Base-by-base conservation (phyloP, 1,140 invertebrate genomes). In the Orius insidiosus region DNA sequence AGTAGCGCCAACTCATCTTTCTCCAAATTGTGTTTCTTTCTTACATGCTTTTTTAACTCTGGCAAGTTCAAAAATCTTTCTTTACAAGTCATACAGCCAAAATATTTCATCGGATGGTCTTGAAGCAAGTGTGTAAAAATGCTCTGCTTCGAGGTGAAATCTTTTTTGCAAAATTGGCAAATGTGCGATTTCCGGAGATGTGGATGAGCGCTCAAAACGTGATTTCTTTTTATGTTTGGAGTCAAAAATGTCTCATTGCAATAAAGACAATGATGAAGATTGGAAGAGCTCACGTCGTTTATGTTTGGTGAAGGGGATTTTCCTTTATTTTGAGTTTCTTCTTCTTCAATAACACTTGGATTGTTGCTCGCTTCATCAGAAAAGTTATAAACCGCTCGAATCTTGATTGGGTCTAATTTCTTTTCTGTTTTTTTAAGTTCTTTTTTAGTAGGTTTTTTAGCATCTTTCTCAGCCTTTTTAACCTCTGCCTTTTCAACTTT, bases 61-160 rank as follows among this genome's bases (percentile, higher is more conserved):
- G 50, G 38, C 36, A 50, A 10, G 31, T 33, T 49, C 4, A 19
- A 13, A 49, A 56, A 56, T 8, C 56, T 42, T 35, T 55, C 48
- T 48, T 56, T 55, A 34, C 56, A 58, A 3, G 37, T 39, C 4
- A 45, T 33, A 44, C 56, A 58, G 3, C 51, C 54, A 37, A 53
- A 52, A 19, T 55, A 56, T 8, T 51, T 13, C 9, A 50, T 48
- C 1, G 45, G 38, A 41, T 56, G 56, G 34, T 44, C 37, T 9
- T 18, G 24, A 5, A 51, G 45, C 18, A 56, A 37, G 47, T 56
- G 56, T 35, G 49, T 50, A n/a, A 54, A 52, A 14, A 58, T 44
- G n/a, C 16, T 47, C 8, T 44, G 38, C 33, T 49, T 49, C 35
- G 47, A 42, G 14, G 49, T 51, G 40, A 34, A 49, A 45, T 43